A percentile compares a stretch with the other conserved stretches of the same genome.
phyloP scores from a whole-genome alignment of 2,888 invertebrate species.

The Phanerotoma sp. region DNA sequence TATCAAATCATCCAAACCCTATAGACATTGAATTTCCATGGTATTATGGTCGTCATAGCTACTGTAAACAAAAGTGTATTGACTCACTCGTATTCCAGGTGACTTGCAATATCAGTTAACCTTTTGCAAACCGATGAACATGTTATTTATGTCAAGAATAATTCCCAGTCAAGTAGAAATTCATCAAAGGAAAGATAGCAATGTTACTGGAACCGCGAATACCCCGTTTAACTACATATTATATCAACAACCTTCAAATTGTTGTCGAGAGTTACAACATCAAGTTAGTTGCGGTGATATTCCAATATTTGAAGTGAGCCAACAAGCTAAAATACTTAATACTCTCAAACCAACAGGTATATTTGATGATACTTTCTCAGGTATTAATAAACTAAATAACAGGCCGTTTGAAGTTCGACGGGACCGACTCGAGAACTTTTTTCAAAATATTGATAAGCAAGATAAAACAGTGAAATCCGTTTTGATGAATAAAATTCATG shows the following conservation, averaged over 20 bases:
- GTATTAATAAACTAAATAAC: slow-evolving; percentile 6
- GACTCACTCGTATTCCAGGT: slow-evolving; percentile 15
- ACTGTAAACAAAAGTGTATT: slow-evolving; percentile 35
- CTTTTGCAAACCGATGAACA: slow-evolving; percentile 24
- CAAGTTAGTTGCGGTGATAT: slow-evolving; percentile 1
- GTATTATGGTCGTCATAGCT: slow-evolving; percentile 28
- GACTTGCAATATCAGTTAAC: neutral
- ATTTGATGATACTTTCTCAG: slow-evolving; percentile 25
- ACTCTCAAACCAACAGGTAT: slow-evolving; percentile 3
- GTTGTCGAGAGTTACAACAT: neutral
- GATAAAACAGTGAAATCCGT: slow-evolving; percentile 36
- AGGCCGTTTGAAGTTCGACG: slow-evolving; percentile 18
- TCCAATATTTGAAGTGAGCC: neutral
- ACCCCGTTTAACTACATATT: slow-evolving; percentile 40
- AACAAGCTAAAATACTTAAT: slow-evolving; percentile 6
- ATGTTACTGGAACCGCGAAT: slow-evolving; percentile 40
- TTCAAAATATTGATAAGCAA: slow-evolving; percentile 37
- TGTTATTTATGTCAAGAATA: slow-evolving; percentile 29
- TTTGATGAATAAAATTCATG: slow-evolving; percentile 32
- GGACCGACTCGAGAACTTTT: slow-evolving; percentile 31
- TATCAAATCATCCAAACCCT: slow-evolving; percentile 22
- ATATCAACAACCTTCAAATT: slow-evolving; percentile 29
- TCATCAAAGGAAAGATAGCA: slow-evolving; percentile 29
- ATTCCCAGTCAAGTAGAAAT: slow-evolving; percentile 29
- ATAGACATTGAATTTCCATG: no score